Evolutionary conservation across 2,113 vertebrate genomes (phyloP), one percentile per base, ranked within the genome.

Genomic region (Macrotus californicus): DNA sequence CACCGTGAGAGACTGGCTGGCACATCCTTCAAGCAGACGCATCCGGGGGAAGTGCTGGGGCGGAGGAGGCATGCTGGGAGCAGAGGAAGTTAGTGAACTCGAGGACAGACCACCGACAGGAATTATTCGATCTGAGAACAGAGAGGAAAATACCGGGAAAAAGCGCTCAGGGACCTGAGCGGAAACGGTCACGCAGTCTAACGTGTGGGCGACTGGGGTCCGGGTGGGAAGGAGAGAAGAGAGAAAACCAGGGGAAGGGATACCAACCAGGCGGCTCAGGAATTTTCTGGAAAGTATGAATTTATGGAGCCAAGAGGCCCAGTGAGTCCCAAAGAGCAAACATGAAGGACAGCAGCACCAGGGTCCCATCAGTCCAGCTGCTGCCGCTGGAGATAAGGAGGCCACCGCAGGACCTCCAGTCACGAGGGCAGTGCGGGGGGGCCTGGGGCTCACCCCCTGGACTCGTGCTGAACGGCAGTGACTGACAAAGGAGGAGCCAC

Each of bases 11-110:
- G 39, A 94, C 36, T 5, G 82, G 26, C 18, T 66, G 21, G 46
- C 6, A 41, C 7, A 19, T 18, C 16, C 67, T 16, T 1, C 7
- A 16, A 67, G 66, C 15, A 19, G 3, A n/a, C 14, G 4, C 29
- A 9, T 36, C 15, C n/a, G 9, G n/a, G 18, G 31, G n/a, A 21
- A 4, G 16, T 18, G 34, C 54, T 75, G 73, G 56, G 89, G 46
- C 43, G 86, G 59, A 76, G 76, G 41, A 26, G 21, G 69, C 15
- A 89, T 50, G 6, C 31, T 10, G 94, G 59, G 69, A 66, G 36
- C 89, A 9, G 67, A 86, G 43, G 10, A 85, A 89, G 19, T 70
- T 75, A 75, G 26, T 76, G 50, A 76, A 61, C 43, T 81, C 80
- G 67, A 67, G 75, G 36, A 70, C 46, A 24, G 21, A 56, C 21